phyloP scores from a whole-genome alignment of 2,797 vertebrate genomes.

The Graptemys geographica region DNA sequence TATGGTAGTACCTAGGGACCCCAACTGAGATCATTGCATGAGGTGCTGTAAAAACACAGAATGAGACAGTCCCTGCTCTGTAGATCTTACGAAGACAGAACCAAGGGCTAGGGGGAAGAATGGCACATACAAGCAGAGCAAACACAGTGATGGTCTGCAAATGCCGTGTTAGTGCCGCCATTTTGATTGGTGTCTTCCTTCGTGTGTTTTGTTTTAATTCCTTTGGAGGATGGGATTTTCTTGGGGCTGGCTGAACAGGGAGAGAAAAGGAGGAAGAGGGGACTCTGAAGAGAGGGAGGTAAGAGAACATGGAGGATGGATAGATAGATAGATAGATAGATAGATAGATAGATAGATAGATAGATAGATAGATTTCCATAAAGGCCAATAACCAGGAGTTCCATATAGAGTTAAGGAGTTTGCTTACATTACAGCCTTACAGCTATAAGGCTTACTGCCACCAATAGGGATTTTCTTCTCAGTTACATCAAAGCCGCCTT shows the following conservation, averaged over 20 bases:
- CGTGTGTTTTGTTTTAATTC: not conserved
- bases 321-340: not conserved
- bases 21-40: not conserved
- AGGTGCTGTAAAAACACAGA: not conserved
- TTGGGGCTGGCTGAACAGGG: accelerated
- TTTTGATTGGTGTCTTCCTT: not conserved
- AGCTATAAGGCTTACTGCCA: not conserved
- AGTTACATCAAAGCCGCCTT: not conserved
- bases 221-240: not conserved
- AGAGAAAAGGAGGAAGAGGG: not conserved
- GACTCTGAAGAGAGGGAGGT: accelerated
- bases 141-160: not conserved
- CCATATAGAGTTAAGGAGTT: not conserved
- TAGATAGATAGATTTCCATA: not conserved
- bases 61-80: not conserved
- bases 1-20: not conserved
- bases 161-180: not conserved
- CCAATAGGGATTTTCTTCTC: not conserved
- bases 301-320: not conserved
- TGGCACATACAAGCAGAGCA: not conserved
- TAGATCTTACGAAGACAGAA: not conserved
- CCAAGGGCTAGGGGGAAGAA: not conserved
- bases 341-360: not conserved
- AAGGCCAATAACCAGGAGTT: not conserved
- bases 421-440: not conserved